Conservation (phyloP, 2,888 invertebrate species). For the Xestia sexstrigata region DNA sequence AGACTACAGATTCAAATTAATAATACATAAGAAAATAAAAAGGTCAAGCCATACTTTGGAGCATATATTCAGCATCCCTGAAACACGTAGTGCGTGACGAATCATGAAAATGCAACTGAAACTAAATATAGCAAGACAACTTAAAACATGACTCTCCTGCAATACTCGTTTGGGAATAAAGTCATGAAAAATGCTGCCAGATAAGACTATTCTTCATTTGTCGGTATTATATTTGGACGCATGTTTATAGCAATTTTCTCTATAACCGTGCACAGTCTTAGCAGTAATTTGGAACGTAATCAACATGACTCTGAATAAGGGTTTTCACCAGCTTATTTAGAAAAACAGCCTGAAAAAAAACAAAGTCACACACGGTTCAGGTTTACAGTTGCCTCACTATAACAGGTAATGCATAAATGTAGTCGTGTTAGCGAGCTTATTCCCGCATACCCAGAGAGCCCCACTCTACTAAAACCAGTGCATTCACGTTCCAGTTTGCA, state of each 20-base stretch:
- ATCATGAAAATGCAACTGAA: constrained; percentile 39
- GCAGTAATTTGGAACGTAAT: not conserved
- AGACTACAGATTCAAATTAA: constrained; percentile 19
- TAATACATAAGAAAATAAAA: constrained; percentile 38
- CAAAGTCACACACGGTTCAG: not conserved
- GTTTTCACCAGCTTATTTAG: not conserved
- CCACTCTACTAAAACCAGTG: not conserved
- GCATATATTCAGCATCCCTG: constrained; percentile 20
- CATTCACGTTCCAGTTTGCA: constrained; percentile 12
- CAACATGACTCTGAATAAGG: not conserved
- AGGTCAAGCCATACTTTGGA: constrained; percentile 15
- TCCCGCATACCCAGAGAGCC: constrained; percentile 15
- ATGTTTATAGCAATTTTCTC: not conserved
- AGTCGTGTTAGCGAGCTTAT: constrained; percentile 25
- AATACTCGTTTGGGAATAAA: not conserved
- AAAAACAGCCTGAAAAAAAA: not conserved
- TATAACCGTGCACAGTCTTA: not conserved
- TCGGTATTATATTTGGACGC: not conserved
- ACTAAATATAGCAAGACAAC: constrained; percentile 14
- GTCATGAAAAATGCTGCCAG: not conserved
- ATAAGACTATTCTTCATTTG: not conserved
- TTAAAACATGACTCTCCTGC: not conserved
- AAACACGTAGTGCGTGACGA: constrained; percentile 20
- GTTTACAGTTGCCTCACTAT: constrained; percentile 5
- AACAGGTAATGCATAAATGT: constrained; percentile 44